phyloP scores from a whole-genome alignment of 2,888 invertebrate genomes.

The Helicoverpa assulta region DNA sequence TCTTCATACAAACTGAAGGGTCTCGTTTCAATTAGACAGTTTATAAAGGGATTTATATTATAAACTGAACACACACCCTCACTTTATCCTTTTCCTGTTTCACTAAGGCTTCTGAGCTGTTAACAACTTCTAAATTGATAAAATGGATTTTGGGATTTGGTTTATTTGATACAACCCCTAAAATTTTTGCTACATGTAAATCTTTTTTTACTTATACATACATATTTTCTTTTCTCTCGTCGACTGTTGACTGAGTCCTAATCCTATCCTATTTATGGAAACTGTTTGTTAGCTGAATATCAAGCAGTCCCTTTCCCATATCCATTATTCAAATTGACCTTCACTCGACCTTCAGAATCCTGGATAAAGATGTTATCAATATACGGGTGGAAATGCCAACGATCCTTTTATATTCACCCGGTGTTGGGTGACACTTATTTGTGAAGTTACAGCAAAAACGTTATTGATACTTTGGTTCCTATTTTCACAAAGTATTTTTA shows the following conservation, averaged over 20 bases:
- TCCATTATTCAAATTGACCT: slow-evolving; percentile 16
- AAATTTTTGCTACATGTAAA: no score
- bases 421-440: slow-evolving; percentile 29
- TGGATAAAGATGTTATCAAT: slow-evolving; percentile 44
- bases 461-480: slow-evolving; percentile 5
- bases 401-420: slow-evolving; percentile 38
- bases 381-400: slow-evolving; percentile 29
- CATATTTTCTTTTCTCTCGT: not conserved
- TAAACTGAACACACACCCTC: no score
- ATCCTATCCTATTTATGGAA: not conserved
- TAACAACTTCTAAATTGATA: no score
- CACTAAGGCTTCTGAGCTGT: no score
- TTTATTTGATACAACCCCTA: no score
- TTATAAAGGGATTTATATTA: no score
- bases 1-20: no score
- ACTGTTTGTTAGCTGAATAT: slow-evolving; percentile 10
- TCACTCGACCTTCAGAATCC: slow-evolving; percentile 22
- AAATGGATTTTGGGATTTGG: no score
- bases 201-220: no score
- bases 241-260: not conserved
- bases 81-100: no score
- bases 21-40: no score
- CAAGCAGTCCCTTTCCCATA: slow-evolving; percentile 14
- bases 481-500: not conserved
- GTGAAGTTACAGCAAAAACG: slow-evolving; percentile 34